Conservation (phyloP, 2,888 invertebrate species). For the Hypolimnas misippus region DNA sequence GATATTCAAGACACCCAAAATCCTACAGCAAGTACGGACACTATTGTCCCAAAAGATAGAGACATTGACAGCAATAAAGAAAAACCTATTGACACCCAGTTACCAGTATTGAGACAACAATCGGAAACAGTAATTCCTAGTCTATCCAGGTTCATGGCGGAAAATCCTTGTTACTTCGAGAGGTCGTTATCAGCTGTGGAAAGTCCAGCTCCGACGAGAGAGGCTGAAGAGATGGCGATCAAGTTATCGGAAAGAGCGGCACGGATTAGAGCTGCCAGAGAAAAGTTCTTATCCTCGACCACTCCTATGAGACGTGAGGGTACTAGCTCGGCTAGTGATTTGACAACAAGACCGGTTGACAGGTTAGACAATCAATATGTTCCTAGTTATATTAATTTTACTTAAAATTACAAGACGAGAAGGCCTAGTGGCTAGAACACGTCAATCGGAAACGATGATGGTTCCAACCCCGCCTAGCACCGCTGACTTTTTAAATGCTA, state of each 20-base stretch:
- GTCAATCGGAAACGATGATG: too few species aligned
- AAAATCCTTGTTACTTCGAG: constrained; percentile 58
- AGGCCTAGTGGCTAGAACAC: too few species aligned
- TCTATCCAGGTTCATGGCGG: constrained; percentile 60
- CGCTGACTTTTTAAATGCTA: too few species aligned
- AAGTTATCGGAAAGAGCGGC: constrained; percentile 80
- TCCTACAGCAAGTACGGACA: constrained; percentile 66
- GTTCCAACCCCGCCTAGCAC: too few species aligned
- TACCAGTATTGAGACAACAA: constrained; percentile 57
- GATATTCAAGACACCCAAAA: constrained; percentile 65
- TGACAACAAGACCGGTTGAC: constrained; percentile 65
- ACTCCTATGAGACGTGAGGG: constrained; percentile 73
- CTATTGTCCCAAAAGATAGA: constrained; percentile 62
- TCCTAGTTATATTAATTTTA: too few species aligned
- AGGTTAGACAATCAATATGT: constrained; percentile 53
- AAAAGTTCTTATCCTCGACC: constrained; percentile 86
- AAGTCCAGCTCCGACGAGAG: constrained; percentile 48
- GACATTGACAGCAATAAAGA: neutral
- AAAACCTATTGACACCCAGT: neutral
- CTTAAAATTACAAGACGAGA: too few species aligned
- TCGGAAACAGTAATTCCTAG: constrained; percentile 66
- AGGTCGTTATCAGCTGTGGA: constrained; percentile 68
- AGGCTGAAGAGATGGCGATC: constrained; percentile 56
- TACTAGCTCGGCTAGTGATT: constrained; percentile 73
- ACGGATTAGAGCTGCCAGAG: constrained; percentile 88